These are phyloP conservation scores for Antigone vipio DNA, from an alignment of 2,113 vertebrate species.

Conservation along the genomic window DNA sequence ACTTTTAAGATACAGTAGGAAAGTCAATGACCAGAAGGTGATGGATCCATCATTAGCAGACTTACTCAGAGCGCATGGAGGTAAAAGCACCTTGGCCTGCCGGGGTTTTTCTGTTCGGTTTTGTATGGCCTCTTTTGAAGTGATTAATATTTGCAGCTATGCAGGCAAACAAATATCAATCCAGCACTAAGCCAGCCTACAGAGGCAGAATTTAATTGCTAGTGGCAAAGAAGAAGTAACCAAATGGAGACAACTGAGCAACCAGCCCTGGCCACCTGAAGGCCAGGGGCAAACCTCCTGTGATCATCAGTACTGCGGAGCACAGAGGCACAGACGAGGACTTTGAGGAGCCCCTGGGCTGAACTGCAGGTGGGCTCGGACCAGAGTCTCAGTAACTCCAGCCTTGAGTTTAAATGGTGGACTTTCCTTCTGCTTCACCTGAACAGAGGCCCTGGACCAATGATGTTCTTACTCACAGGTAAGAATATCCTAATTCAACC, in stretches of 20 bases:
- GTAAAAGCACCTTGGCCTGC: neutral
- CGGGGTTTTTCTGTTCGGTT: neutral
- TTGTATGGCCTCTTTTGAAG: neutral
- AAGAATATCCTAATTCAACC: neutral
- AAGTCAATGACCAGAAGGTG: neutral
- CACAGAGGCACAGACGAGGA: neutral
- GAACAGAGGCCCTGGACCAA: neutral
- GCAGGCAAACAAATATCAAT: neutral
- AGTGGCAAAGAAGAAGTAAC: neutral
- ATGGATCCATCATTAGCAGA: neutral
- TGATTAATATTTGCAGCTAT: neutral
- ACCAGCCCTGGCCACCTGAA: neutral
- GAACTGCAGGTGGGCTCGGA: no score
- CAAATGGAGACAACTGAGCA: neutral
- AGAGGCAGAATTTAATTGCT: neutral
- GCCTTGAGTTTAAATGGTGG: neutral
- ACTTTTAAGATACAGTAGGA: neutral
- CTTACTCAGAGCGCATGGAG: neutral
- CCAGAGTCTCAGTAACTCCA: neutral
- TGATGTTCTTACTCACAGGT: no score
- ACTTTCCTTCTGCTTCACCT: neutral
- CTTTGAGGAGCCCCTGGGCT: neutral
- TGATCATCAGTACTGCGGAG: neutral
- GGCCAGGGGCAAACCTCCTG: neutral
- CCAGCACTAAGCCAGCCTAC: neutral